A percentile compares a stretch with the other conserved stretches of the same genome.
These are phyloP conservation scores for Andrena haemorrhoa DNA, from an alignment of 2,888 invertebrate species.

Conservation along the genomic window DNA sequence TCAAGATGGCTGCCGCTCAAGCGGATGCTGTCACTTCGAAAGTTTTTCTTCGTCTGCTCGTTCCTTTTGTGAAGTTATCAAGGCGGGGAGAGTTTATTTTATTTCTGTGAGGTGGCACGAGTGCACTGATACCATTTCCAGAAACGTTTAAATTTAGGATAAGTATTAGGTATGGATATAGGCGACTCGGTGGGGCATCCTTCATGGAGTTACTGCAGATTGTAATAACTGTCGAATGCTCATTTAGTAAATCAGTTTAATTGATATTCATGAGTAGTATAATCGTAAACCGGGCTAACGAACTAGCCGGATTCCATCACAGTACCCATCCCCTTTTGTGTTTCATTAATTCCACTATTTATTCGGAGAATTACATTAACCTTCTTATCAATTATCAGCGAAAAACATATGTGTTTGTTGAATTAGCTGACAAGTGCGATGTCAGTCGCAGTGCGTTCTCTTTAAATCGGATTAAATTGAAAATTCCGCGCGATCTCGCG, in stretches of 20 bases:
- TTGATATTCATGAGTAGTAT: no score
- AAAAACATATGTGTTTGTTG: conserved; percentile 22
- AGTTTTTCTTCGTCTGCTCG: background rate
- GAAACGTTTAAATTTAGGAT: no score
- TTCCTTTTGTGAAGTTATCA: background rate
- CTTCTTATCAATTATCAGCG: background rate
- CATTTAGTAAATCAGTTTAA: no score
- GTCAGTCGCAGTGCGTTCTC: conserved; percentile 39
- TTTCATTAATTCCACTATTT: conserved; percentile 6
- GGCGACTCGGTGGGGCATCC: no score
- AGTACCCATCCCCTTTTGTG: background rate
- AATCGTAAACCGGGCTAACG: background rate
- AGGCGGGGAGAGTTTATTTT: background rate
- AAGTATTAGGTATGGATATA: no score
- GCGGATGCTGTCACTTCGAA: background rate
- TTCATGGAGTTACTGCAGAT: no score
- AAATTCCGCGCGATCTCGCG: conserved; percentile 27
- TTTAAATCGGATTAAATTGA: conserved; percentile 55
- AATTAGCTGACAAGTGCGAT: conserved; percentile 36
- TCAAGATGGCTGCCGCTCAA: background rate
- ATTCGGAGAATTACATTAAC: background rate
- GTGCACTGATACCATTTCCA: background rate
- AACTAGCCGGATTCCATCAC: background rate
- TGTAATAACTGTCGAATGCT: no score
- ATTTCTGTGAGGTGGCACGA: background rate